Evolutionary conservation across 2,888 invertebrate genomes (phyloP), one percentile per base, ranked within the genome.

Genomic region (Platycheirus albimanus): DNA sequence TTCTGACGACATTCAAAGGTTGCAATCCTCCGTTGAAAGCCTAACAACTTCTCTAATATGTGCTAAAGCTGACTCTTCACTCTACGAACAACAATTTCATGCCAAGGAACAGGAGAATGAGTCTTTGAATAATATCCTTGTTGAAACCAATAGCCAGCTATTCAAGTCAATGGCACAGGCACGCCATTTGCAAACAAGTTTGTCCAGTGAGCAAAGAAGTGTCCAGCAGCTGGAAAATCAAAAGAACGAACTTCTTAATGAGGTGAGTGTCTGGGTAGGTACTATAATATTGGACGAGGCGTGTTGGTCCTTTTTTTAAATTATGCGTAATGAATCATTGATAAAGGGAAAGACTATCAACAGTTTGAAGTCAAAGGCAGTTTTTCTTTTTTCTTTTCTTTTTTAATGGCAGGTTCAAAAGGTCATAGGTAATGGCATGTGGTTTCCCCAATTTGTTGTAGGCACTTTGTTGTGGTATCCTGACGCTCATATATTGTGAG

Each of bases 101-200:
- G 54, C 47, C 3, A 88, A 88, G 63, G 86, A 86, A 0, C 85
- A 86, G 20, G 88, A 90, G 24, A 85, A 84, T 7, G 85, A 86
- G 1, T 81, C 86, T 0, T 54, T 89, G 7, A 85, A 87, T 28
- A 41, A 63, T 1, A 45, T 85, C 1, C 66, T 87, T 0, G 8
- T 17, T 0, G 85, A 88, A 54, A 87, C 85, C 0, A 88, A 87
- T 19, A 84, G 70, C 0, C 85, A 88, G 15, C 78, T 90, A 0
- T 85, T 86, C 28, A 84, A 80, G 5, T 80, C 87, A 0, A 80
- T 88, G 66, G 8, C 86, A 33, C 86, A 87, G 8, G 87, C 88
- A 36, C 86, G 87, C 0, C 83, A 78, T 3, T 51, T 89, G 24
- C 86, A 87, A 10, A 52, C 67, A 1, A 74, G 83, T 3, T 74